Evolutionary conservation across 1,140 invertebrate species (phyloP).

Genomic region (Ceratitis capitata): DNA sequence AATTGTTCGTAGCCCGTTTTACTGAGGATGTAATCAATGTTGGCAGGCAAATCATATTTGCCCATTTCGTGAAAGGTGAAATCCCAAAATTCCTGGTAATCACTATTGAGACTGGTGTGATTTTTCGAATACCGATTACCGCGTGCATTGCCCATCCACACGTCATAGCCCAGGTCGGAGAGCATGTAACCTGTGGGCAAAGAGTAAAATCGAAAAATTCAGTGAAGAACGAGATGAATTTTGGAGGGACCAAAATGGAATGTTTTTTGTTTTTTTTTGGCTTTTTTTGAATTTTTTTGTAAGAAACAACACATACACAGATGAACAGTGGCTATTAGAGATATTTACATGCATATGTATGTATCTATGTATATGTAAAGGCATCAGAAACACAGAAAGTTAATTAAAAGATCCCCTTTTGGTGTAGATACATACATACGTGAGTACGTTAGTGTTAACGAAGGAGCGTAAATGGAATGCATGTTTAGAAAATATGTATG

Average conservation of each 20-base stretch:
- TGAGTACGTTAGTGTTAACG: background rate
- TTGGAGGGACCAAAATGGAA: background rate
- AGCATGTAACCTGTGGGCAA: constrained; percentile 64
- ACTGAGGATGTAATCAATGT: constrained; percentile 77
- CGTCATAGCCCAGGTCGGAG: constrained; percentile 73
- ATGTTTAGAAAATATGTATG: background rate
- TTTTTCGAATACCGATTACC: constrained; percentile 74
- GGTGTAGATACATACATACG: background rate
- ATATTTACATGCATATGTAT: background rate
- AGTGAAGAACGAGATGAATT: background rate
- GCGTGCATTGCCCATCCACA: constrained; percentile 78
- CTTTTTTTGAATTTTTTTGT: too few relatives aligned
- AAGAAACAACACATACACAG: background rate
- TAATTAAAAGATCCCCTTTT: constrained; percentile 18
- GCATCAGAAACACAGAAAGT: background rate
- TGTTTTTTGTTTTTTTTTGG: too few relatives aligned
- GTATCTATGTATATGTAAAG: background rate
- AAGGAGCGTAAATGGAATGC: background rate
- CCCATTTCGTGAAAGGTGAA: constrained; percentile 86
- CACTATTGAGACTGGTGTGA: constrained; percentile 68
- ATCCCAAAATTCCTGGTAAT: constrained; percentile 76
- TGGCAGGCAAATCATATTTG: constrained; percentile 78
- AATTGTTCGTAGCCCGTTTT: constrained; percentile 70
- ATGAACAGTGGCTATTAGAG: background rate
- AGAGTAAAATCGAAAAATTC: background rate